Conservation (phyloP, 1,140 invertebrate species). For the Dinoponera quadriceps region DNA sequence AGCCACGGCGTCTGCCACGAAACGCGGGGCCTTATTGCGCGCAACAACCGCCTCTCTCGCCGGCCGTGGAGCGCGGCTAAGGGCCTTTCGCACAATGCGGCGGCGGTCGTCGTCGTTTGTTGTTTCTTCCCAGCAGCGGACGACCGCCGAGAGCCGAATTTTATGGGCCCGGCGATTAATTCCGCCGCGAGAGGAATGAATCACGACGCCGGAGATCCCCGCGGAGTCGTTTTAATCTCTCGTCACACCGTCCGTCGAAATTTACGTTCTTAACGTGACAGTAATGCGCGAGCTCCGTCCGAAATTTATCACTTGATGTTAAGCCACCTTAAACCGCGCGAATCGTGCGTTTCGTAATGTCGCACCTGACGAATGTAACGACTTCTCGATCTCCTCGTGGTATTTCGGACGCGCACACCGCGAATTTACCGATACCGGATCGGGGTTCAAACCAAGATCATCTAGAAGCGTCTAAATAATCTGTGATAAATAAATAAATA, state of each 20-base stretch:
- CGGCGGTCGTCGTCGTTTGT: not conserved
- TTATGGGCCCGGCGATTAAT: not conserved
- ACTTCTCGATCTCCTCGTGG: too few species aligned
- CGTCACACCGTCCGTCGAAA: not conserved
- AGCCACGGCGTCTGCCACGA: slow-evolving; percentile 79
- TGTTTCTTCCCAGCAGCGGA: not conserved
- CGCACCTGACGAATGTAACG: too few species aligned
- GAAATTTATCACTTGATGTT: not conserved
- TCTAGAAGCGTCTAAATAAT: too few species aligned
- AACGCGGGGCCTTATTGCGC: slow-evolving; percentile 75
- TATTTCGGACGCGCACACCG: too few species aligned
- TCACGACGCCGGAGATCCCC: not conserved
- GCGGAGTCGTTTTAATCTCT: not conserved
- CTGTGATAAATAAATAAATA: too few species aligned
- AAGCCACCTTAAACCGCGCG: not conserved
- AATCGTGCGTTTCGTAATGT: not conserved
- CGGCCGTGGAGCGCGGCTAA: slow-evolving; percentile 23
- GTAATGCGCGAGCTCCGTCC: not conserved
- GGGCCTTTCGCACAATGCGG: slow-evolving; percentile 46
- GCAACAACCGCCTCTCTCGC: slow-evolving; percentile 61
- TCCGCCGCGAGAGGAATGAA: not conserved
- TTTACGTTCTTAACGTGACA: not conserved
- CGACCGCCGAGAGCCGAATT: not conserved
- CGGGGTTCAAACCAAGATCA: too few species aligned
- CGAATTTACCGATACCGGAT: too few species aligned